Evolutionary conservation across 2,888 invertebrate species (phyloP).

Genomic region (Embidobia sp.): DNA sequence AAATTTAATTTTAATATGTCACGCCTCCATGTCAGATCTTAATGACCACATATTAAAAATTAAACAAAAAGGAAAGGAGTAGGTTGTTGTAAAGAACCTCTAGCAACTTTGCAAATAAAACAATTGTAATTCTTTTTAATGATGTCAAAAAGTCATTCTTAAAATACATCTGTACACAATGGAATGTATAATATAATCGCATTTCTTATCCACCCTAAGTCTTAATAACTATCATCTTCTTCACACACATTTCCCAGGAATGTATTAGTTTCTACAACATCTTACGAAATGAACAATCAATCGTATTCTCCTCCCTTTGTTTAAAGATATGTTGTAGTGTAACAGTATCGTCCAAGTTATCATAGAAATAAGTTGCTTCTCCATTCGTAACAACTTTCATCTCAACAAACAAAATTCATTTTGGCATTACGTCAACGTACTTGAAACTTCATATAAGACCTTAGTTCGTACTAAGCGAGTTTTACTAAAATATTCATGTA

Average conservation of each 20-base stretch:
- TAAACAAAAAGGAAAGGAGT: too few species aligned
- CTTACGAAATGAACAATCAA: slow-evolving; percentile 49
- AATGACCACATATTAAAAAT: too few species aligned
- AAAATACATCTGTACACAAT: slow-evolving; percentile 65
- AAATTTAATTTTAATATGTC: too few species aligned
- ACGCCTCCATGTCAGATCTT: too few species aligned
- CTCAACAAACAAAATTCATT: slow-evolving; percentile 58
- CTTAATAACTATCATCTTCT: slow-evolving; percentile 44
- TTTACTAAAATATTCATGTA: slow-evolving; percentile 15
- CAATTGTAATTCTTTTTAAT: slow-evolving; percentile 55
- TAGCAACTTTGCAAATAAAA: slow-evolving; percentile 53
- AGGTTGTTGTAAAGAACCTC: too few species aligned
- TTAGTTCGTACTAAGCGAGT: slow-evolving; percentile 11
- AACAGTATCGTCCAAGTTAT: slow-evolving; percentile 41
- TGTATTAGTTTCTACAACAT: slow-evolving; percentile 37
- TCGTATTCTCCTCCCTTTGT: slow-evolving; percentile 4
- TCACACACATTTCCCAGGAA: slow-evolving; percentile 41
- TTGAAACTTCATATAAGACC: slow-evolving; percentile 34
- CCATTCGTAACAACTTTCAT: slow-evolving; percentile 52
- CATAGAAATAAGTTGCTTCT: slow-evolving; percentile 21
- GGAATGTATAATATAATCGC: slow-evolving; percentile 60
- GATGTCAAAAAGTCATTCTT: slow-evolving; percentile 62
- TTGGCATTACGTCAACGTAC: slow-evolving; percentile 55
- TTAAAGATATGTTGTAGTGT: slow-evolving; percentile 58
- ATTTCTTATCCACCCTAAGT: slow-evolving; percentile 36